Conservation (phyloP, 2,888 invertebrate species). For the Apantesis nais region DNA sequence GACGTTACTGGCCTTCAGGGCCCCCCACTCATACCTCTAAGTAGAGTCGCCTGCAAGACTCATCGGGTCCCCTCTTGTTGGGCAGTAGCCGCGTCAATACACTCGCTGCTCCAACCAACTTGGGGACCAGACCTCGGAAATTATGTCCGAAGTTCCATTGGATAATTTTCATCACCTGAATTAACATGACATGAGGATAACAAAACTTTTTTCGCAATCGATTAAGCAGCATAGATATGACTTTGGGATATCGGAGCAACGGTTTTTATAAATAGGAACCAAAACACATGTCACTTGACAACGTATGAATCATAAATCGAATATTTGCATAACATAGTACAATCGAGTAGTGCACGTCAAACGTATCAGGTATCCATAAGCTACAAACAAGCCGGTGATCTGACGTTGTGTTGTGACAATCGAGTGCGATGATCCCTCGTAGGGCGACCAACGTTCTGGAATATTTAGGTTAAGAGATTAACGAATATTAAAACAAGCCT, state of each 20-base stretch:
- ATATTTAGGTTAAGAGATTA: background rate
- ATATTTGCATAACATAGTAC: conserved; percentile 30
- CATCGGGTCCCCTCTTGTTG: no score
- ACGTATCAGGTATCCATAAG: conserved; percentile 21
- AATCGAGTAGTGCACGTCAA: conserved; percentile 10
- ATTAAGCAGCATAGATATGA: no score
- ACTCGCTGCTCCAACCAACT: no score
- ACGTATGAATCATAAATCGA: conserved; percentile 26
- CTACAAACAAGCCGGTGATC: conserved; percentile 22
- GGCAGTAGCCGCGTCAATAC: no score
- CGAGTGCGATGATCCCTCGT: conserved; percentile 44
- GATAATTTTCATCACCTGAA: no score
- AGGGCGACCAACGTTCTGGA: conserved; percentile 1
- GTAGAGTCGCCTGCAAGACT: no score
- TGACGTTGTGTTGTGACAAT: conserved; percentile 27
- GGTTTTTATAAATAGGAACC: background rate
- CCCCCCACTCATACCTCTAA: no score
- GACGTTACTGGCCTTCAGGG: no score
- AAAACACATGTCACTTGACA: conserved; percentile 13
- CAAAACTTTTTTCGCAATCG: no score
- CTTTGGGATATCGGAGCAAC: background rate
- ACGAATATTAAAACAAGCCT: background rate
- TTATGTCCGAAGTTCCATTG: no score
- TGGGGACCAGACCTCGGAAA: no score
- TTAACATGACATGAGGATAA: no score